Percentiles rank a stretch among this genome's conserved stretches.
These are phyloP conservation scores for Caenorhabditis afra DNA, from an alignment of 2,888 invertebrate genomes.

Conservation along the genomic window DNA sequence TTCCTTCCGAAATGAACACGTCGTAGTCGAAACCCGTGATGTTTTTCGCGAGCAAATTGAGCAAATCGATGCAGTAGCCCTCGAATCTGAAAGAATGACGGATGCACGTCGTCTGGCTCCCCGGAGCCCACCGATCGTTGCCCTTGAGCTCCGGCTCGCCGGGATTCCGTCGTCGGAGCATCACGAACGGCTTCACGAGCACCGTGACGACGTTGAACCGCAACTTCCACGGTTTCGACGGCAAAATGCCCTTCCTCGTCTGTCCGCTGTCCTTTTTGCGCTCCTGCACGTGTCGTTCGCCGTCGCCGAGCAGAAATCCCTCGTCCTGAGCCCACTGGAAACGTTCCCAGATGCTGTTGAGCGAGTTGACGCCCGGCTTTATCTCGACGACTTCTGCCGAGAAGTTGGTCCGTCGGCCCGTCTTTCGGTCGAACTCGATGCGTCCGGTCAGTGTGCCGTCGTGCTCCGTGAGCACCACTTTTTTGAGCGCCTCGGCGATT, in stretches of 20 bases:
- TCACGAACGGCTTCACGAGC: conserved; percentile 85
- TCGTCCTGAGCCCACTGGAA: conserved; percentile 67
- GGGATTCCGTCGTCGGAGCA: conserved; percentile 85
- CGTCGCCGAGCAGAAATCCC: conserved; percentile 62
- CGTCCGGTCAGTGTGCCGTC: conserved; percentile 78
- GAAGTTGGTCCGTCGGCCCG: conserved; percentile 77
- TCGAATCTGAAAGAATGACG: conserved; percentile 80
- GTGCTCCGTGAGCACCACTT: conserved; percentile 68
- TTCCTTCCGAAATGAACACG: conserved; percentile 79
- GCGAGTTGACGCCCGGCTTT: conserved; percentile 74
- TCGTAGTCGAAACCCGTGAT: conserved; percentile 77
- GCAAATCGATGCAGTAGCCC: conserved; percentile 82
- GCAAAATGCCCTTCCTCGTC: conserved; percentile 63
- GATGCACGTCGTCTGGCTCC: too few relatives aligned
- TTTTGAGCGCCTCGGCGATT: conserved; percentile 66
- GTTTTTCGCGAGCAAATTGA: conserved; percentile 80
- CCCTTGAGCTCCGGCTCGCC: conserved; percentile 76
- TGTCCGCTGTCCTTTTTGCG: conserved; percentile 61
- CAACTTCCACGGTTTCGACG: conserved; percentile 69
- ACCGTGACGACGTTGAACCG: conserved; percentile 74
- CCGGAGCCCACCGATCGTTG: conserved; percentile 72
- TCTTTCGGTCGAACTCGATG: conserved; percentile 76
- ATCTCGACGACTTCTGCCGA: conserved; percentile 78
- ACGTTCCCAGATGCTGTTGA: conserved; percentile 78
- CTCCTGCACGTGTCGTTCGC: conserved; percentile 60